A percentile compares a stretch with the other conserved stretches of the same genome.
Conservation (phyloP, 2,888 invertebrate genomes). For the Malthinus flaveolus region DNA sequence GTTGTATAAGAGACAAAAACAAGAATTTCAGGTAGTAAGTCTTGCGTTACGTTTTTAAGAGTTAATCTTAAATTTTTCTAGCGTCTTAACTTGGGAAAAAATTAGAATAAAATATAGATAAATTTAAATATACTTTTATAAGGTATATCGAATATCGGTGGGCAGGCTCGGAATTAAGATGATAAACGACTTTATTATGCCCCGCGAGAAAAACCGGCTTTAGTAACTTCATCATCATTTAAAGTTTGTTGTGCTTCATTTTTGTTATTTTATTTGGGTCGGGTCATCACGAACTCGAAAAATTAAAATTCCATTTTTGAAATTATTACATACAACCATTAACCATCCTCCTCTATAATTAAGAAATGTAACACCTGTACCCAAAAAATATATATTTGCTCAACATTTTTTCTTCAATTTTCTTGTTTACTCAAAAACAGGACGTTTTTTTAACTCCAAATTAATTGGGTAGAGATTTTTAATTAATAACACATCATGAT, state of each 20-base stretch:
- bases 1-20: slow-evolving; percentile 7
- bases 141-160: slow-evolving; percentile 51
- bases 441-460: too few relatives aligned
- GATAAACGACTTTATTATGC: slow-evolving; percentile 57
- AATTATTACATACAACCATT: slow-evolving; percentile 4
- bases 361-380: slow-evolving; percentile 16
- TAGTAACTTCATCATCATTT: slow-evolving; percentile 56
- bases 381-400: slow-evolving; percentile 2
- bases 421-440: too few relatives aligned
- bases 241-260: slow-evolving; percentile 29
- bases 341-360: slow-evolving; percentile 1
- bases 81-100: slow-evolving; percentile 14
- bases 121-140: slow-evolving; percentile 49
- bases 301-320: slow-evolving; percentile 16
- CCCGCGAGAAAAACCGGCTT: slow-evolving; percentile 52
- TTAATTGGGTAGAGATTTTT: too few relatives aligned
- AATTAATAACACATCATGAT: too few relatives aligned
- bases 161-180: slow-evolving; percentile 51
- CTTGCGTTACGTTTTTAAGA: slow-evolving; percentile 9
- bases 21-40: slow-evolving; percentile 6
- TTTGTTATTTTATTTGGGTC: slow-evolving; percentile 18
- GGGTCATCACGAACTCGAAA: slow-evolving; percentile 20
- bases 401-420: neutral
- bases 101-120: slow-evolving; percentile 47
- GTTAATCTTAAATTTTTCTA: slow-evolving; percentile 16